Percentiles rank a stretch among this genome's conserved stretches.
Evolutionary conservation across 2,797 vertebrate species (phyloP).

Genomic region (Gallirallus australis): DNA sequence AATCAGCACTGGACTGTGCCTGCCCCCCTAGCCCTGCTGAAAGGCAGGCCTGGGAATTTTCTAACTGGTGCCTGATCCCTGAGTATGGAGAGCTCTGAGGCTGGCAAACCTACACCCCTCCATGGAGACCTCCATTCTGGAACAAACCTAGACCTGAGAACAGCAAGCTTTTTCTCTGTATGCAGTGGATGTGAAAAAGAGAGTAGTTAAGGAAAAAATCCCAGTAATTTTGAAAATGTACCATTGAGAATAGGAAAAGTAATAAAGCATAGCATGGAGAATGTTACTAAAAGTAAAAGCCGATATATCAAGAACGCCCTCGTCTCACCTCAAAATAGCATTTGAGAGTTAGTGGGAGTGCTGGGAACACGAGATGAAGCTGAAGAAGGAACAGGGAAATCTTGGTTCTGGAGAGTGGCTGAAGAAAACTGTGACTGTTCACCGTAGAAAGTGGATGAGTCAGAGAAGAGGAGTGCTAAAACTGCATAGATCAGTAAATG

Average conservation of each 20-base stretch:
- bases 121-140: not conserved
- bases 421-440: slow-evolving; percentile 27
- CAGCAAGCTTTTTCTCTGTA: not conserved
- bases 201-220: not conserved
- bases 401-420: not conserved
- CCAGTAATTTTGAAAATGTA: not conserved
- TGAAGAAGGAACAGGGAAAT: not conserved
- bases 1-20: not conserved
- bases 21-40: not conserved
- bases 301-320: not conserved
- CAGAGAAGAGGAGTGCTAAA: not conserved
- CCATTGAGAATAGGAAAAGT: slow-evolving; percentile 1
- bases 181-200: not conserved
- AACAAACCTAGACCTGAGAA: not conserved
- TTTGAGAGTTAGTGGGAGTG: slow-evolving; percentile 32
- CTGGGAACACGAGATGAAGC: not conserved
- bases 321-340: slow-evolving; percentile 25
- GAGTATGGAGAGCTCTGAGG: not conserved
- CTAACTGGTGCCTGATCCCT: not conserved
- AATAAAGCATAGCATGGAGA: not conserved
- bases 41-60: not conserved
- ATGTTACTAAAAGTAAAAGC: slow-evolving; percentile 13
- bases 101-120: not conserved
- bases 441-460: slow-evolving; percentile 48
- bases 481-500: not conserved